Percentiles rank a stretch among this genome's conserved stretches.
Conservation (phyloP, 37 sponge, comb jelly and placozoan species). For the Eunapius fragilis region DNA sequence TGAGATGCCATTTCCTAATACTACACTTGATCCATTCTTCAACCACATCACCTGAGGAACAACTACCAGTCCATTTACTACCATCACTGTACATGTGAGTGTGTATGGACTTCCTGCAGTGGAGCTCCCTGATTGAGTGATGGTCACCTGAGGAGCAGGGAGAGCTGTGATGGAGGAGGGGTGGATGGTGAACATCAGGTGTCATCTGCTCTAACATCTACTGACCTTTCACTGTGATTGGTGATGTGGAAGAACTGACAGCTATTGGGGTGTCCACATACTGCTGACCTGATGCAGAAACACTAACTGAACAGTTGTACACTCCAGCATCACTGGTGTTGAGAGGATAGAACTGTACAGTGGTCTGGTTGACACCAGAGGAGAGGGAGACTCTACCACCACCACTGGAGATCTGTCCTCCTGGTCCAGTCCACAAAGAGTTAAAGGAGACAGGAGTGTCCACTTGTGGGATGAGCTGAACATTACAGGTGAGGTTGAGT, state of each 20-base stretch:
- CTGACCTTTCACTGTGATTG: background rate
- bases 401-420: no score
- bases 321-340: background rate
- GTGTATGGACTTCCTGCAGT: conserved; percentile 1
- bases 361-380: background rate
- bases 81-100: conserved; percentile 5
- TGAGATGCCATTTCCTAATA: background rate
- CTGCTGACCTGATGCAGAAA: background rate
- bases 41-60: background rate
- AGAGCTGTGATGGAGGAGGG: background rate
- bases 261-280: background rate
- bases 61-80: background rate
- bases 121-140: background rate
- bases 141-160: no score
- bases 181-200: background rate
- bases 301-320: background rate
- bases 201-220: background rate
- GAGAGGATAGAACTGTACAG: background rate
- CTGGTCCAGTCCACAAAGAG: background rate
- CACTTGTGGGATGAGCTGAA: background rate
- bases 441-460: background rate
- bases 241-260: background rate
- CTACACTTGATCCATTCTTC: background rate
- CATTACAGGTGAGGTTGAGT: background rate
- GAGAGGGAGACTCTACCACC: background rate